Percentiles rank a stretch among this genome's conserved stretches.
These are phyloP conservation scores for Pygocentrus nattereri DNA, from an alignment of 2,797 vertebrate species.

Conservation along the genomic window DNA sequence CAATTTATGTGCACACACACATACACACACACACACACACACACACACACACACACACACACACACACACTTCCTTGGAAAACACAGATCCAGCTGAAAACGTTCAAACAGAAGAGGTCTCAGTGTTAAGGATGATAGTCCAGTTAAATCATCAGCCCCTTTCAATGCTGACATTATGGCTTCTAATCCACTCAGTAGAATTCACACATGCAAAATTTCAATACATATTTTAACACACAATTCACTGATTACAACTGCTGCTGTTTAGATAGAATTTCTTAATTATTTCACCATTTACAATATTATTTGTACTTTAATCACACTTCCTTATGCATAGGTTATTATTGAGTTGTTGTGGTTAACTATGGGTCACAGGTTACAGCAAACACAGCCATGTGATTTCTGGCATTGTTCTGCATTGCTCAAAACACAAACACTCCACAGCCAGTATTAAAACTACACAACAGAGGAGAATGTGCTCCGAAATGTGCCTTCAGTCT, in stretches of 20 bases:
- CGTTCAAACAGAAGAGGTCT: constrained; percentile 29
- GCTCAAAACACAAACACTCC: background rate
- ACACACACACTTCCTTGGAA: constrained; percentile 56
- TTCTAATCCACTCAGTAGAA: background rate
- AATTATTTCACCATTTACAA: background rate
- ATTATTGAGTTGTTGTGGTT: background rate
- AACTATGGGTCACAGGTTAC: too few relatives aligned
- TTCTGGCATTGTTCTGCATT: background rate
- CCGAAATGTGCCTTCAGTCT: background rate
- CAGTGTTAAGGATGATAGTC: constrained; percentile 16
- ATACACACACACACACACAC: too few relatives aligned
- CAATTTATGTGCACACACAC: too few relatives aligned
- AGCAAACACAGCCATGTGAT: background rate
- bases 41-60: constrained; percentile 21
- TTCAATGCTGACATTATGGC: background rate
- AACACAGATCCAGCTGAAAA: background rate
- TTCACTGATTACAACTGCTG: background rate
- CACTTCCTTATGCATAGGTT: background rate
- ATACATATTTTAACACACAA: background rate
- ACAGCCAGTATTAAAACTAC: background rate
- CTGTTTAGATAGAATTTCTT: background rate
- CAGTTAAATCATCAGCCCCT: constrained; percentile 21
- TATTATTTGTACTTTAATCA: background rate
- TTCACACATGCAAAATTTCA: background rate
- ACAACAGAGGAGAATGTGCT: background rate